A percentile compares a stretch with the other conserved stretches of the same genome.
These are phyloP conservation scores for Hippocampus kuda DNA, from an alignment of 2,797 vertebrate genomes.

Conservation along the genomic window DNA sequence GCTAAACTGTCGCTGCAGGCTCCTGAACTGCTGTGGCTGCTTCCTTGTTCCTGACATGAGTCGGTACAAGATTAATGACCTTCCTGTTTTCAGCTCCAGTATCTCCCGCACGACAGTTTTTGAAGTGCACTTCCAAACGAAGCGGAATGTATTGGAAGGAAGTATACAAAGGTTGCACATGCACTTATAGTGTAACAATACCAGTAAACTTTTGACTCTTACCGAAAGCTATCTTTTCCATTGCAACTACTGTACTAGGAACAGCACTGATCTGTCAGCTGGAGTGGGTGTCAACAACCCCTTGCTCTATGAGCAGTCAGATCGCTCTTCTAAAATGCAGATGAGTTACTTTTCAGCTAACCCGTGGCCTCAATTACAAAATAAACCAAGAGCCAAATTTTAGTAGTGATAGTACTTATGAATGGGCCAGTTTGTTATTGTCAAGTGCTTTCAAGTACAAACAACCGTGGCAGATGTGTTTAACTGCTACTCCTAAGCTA, in stretches of 20 bases:
- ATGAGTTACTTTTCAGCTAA: neutral
- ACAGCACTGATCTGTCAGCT: conserved; percentile 4
- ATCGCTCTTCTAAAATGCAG: neutral
- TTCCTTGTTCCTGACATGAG: conserved; percentile 33
- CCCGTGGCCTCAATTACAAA: conserved; percentile 10
- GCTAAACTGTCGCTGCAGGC: conserved; percentile 19
- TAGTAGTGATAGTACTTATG: conserved; percentile 5
- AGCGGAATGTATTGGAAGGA: conserved; percentile 25
- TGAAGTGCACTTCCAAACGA: conserved; percentile 19
- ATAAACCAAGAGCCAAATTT: neutral
- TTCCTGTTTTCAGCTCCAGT: conserved; percentile 51
- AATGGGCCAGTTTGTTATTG: conserved; percentile 20
- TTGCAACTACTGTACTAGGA: neutral
- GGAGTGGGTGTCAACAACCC: neutral
- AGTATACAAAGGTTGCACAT: neutral
- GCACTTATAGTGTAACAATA: conserved; percentile 6
- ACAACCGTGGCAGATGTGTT: conserved; percentile 33
- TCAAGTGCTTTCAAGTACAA: conserved; percentile 24
- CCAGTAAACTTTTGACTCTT: neutral
- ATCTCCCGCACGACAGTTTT: conserved; percentile 35
- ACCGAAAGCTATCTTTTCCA: conserved; percentile 4
- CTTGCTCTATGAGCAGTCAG: neutral
- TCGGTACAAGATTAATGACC: conserved; percentile 51
- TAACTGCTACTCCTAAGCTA: conserved; percentile 24
- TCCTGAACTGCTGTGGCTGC: conserved; percentile 19